Evolutionary conservation across 2,888 invertebrate genomes (phyloP).

Genomic region (Ectropis crepuscularia): DNA sequence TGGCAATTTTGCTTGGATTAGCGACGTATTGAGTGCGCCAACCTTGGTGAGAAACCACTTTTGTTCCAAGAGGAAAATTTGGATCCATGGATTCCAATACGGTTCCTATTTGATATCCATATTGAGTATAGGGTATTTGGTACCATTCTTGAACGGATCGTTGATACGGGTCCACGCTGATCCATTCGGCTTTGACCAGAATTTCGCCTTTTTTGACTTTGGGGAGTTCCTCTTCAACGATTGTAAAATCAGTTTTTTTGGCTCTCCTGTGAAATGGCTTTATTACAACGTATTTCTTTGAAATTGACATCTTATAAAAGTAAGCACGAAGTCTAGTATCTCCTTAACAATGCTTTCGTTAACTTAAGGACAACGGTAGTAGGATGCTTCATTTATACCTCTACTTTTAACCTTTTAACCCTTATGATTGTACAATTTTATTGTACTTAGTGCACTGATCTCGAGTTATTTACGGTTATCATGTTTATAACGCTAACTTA

Average conservation of each 20-base stretch:
- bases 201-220: constrained; percentile 82
- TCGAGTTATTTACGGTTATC: too few relatives aligned
- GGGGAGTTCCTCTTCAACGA: constrained; percentile 85
- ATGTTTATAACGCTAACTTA: too few relatives aligned
- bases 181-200: constrained; percentile 55
- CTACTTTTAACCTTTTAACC: too few relatives aligned
- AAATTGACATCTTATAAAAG: constrained; percentile 69
- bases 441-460: too few relatives aligned
- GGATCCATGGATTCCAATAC: constrained; percentile 64
- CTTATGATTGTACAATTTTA: too few relatives aligned
- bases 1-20: constrained; percentile 4
- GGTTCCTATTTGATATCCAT: constrained; percentile 41
- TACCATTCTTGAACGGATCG: neutral
- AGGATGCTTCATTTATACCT: too few relatives aligned
- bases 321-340: neutral
- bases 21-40: constrained; percentile 84
- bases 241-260: constrained; percentile 82
- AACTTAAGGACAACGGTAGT: too few relatives aligned
- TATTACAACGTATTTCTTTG: constrained; percentile 83
- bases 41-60: constrained; percentile 85
- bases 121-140: constrained; percentile 25
- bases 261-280: constrained; percentile 85
- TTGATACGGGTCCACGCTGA: constrained; percentile 62
- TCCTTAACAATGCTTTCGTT: too few relatives aligned
- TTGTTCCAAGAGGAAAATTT: constrained; percentile 84